Evolutionary conservation across 2,888 invertebrate genomes (phyloP).

Genomic region (Eurois occulta): DNA sequence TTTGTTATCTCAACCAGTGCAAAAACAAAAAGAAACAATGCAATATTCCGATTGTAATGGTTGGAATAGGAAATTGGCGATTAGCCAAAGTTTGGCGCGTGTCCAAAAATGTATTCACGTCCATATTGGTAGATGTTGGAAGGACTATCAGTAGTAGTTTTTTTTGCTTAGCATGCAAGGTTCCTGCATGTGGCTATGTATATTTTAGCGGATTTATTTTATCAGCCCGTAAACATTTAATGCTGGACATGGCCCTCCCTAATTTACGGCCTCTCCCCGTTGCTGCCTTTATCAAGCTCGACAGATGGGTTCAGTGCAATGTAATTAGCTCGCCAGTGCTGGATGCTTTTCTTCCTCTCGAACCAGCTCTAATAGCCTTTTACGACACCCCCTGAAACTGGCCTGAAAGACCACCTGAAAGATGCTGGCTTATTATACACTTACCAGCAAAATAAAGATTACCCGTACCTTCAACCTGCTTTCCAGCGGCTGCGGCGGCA

Average conservation of each 20-base stretch:
- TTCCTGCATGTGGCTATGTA: background rate
- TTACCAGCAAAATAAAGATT: conserved; percentile 61
- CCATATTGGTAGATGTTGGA: conserved; percentile 40
- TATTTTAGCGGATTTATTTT: background rate
- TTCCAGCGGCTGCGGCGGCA: conserved; percentile 95
- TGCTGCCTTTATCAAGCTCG: background rate
- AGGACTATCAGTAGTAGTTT: conserved; percentile 22
- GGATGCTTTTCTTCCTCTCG: background rate
- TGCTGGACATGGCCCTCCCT: background rate
- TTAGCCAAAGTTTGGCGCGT: conserved; percentile 62
- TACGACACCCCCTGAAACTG: conserved; percentile 17
- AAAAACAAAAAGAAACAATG: conserved; percentile 34
- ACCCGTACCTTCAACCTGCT: conserved; percentile 96
- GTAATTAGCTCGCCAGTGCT: background rate
- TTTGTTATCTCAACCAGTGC: conserved; percentile 16
- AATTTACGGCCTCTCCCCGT: background rate
- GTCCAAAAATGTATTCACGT: conserved; percentile 50
- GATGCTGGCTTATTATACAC: conserved; percentile 59
- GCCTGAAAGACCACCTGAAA: conserved; percentile 48
- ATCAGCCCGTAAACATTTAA: background rate
- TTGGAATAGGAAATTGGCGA: conserved; percentile 56
- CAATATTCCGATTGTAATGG: conserved; percentile 50
- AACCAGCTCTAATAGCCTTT: background rate
- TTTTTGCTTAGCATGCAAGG: background rate
- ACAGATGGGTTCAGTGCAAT: background rate